These are phyloP conservation scores for Neomorphus geoffroyi DNA, from an alignment of 2,797 vertebrate genomes.

Conservation along the genomic window DNA sequence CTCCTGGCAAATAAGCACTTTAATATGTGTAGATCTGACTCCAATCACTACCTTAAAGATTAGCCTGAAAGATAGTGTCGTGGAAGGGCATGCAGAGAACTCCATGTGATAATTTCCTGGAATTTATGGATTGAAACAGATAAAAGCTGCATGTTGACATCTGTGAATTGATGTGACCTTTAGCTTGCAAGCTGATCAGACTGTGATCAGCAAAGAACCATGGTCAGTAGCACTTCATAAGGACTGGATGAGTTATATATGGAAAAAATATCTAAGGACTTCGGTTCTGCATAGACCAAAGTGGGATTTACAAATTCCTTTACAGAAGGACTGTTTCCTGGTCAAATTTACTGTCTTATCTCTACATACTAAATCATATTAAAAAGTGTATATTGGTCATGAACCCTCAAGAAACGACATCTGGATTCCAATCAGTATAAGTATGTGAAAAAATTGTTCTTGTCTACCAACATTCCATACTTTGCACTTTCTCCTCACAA, in stretches of 20 bases:
- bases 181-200: slow-evolving; percentile 2
- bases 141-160: slow-evolving; percentile 39
- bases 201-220: neutral
- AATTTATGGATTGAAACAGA: slow-evolving; percentile 48
- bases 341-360: neutral
- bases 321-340: neutral
- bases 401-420: neutral
- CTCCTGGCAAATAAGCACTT: neutral
- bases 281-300: neutral
- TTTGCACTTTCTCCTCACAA: neutral
- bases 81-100: neutral
- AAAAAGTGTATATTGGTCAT: neutral
- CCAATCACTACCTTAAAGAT: neutral
- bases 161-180: slow-evolving; percentile 34
- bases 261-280: neutral
- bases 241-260: neutral
- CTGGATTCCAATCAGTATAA: neutral
- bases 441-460: neutral
- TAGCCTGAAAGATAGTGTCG: neutral
- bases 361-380: neutral
- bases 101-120: slow-evolving; percentile 60
- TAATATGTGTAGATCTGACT: neutral
- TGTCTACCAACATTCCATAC: neutral
- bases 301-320: neutral
- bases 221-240: neutral